phyloP scores from a whole-genome alignment of 2,797 vertebrate species.

The Brotula barbata region DNA sequence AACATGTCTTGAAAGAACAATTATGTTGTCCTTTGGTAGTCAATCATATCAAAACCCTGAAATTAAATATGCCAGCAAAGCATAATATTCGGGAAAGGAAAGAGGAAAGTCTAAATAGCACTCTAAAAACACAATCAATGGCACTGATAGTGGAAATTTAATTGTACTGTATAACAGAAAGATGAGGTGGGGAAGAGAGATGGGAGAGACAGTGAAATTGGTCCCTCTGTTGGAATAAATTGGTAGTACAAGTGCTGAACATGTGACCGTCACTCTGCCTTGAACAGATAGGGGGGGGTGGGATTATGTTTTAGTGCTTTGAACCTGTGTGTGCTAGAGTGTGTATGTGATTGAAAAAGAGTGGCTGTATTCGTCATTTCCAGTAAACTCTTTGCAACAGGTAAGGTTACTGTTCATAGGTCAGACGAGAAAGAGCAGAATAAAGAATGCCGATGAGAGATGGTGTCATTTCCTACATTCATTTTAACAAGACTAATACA shows the following conservation, averaged over 20 bases:
- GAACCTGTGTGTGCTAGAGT: slow-evolving; percentile 25
- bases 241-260: slow-evolving; percentile 65
- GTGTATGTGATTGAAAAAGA: too few species aligned
- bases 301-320: too few species aligned
- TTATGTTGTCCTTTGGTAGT: background rate
- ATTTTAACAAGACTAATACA: too few species aligned
- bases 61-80: slow-evolving; percentile 1
- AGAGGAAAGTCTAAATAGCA: background rate
- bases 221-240: slow-evolving; percentile 76
- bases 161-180: background rate
- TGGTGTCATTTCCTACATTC: background rate
- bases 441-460: background rate
- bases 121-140: background rate
- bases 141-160: slow-evolving; percentile 8
- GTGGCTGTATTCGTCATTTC: too few species aligned
- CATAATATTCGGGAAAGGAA: background rate
- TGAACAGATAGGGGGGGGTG: too few species aligned
- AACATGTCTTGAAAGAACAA: background rate
- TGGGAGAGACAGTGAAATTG: slow-evolving; percentile 61
- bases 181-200: slow-evolving; percentile 28
- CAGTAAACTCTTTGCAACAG: slow-evolving; percentile 29
- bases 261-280: slow-evolving; percentile 50
- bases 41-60: background rate
- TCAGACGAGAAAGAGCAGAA: slow-evolving; percentile 18
- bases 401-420: slow-evolving; percentile 40